A percentile compares a stretch with the other conserved stretches of the same genome.
phyloP scores from a whole-genome alignment of 92 coral and sea anemone genomes.

The Isaurus tuberculatus region DNA sequence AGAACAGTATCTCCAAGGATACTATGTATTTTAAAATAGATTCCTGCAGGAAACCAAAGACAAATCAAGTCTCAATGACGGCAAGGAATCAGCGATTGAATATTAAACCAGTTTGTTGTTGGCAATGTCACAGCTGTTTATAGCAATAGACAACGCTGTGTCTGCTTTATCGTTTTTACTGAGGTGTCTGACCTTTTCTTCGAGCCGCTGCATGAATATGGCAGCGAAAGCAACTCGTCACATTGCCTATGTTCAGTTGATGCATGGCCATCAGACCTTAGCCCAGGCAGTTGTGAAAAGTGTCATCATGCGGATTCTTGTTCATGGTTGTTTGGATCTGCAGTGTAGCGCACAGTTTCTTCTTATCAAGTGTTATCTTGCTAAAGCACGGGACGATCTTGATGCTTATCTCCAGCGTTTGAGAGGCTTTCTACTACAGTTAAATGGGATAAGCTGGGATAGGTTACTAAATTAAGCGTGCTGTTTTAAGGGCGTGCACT shows the following conservation, averaged over 20 bases:
- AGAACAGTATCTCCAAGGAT: conserved; percentile 69
- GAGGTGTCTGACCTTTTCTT: conserved; percentile 81
- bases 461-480: too few relatives aligned
- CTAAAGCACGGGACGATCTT: conserved; percentile 55
- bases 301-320: conserved; percentile 84
- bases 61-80: too few relatives aligned
- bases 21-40: conserved; percentile 57
- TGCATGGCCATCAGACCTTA: conserved; percentile 78
- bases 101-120: conserved; percentile 73
- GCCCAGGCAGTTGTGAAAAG: conserved; percentile 78
- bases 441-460: too few relatives aligned
- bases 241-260: conserved; percentile 92
- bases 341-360: conserved; percentile 90
- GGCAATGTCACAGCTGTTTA: conserved; percentile 79
- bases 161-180: conserved; percentile 87
- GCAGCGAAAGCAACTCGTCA: conserved; percentile 85
- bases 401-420: too few relatives aligned
- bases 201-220: conserved; percentile 73
- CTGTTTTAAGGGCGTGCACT: too few relatives aligned
- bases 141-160: conserved; percentile 77
- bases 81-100: too few relatives aligned
- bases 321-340: conserved; percentile 83
- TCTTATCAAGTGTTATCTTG: conserved; percentile 85
- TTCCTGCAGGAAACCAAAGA: conserved; percentile 74
- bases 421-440: too few relatives aligned